Conservation (phyloP, 2,888 invertebrate genomes). For the Diplazon laetatorius region DNA sequence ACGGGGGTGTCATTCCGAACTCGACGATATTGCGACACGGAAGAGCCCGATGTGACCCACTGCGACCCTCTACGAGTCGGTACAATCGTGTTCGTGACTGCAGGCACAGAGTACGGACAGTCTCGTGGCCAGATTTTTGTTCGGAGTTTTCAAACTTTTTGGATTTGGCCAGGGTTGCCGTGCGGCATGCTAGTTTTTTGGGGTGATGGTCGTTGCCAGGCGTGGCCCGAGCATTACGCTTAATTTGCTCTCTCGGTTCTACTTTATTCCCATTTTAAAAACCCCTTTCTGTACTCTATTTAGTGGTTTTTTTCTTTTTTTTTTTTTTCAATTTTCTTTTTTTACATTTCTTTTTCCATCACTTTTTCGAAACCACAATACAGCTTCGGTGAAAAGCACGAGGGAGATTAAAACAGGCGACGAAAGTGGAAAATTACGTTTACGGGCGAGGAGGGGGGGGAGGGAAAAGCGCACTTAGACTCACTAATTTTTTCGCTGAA, state of each 20-base stretch:
- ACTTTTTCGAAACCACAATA: conserved; percentile 50
- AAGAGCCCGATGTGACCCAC: conserved; percentile 47
- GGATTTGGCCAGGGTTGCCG: conserved; percentile 42
- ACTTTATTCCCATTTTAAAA: conserved; percentile 45
- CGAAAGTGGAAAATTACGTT: conserved; percentile 58
- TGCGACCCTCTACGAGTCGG: neutral
- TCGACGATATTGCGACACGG: conserved; percentile 58
- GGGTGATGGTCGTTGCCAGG: conserved; percentile 53
- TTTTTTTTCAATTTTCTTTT: neutral
- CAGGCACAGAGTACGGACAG: conserved; percentile 24
- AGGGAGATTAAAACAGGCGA: conserved; percentile 30
- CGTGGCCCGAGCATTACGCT: conserved; percentile 67
- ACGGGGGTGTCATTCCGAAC: conserved; percentile 57
- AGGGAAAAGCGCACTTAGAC: neutral
- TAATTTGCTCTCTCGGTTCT: conserved; percentile 70
- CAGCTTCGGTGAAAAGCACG: conserved; percentile 29
- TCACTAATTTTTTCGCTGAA: conserved; percentile 54
- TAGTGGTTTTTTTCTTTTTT: conserved; percentile 19
- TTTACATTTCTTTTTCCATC: conserved; percentile 15
- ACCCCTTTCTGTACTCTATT: conserved; percentile 32
- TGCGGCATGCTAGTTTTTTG: conserved; percentile 41
- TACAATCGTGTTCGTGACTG: conserved; percentile 24
- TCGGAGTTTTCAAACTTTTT: conserved; percentile 48
- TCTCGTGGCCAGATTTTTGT: conserved; percentile 61
- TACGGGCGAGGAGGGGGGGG: neutral